Conservation (phyloP, 2,888 invertebrate species). For the Synanthedon vespiformis region DNA sequence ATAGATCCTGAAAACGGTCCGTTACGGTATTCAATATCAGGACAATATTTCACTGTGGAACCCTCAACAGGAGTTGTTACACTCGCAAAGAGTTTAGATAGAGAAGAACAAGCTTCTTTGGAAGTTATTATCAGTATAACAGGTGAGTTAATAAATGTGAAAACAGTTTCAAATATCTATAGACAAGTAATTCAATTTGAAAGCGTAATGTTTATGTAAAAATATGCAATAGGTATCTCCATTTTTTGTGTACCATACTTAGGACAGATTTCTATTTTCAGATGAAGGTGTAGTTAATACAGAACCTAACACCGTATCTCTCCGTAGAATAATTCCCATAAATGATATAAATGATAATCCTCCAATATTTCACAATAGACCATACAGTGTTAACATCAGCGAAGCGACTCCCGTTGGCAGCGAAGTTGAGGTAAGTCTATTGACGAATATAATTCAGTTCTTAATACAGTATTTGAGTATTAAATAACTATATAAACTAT, state of each 20-base stretch:
- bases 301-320: conserved; percentile 83
- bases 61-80: conserved; percentile 80
- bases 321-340: conserved; percentile 81
- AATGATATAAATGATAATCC: conserved; percentile 85
- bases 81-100: conserved; percentile 76
- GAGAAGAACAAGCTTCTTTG: conserved; percentile 76
- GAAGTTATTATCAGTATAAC: conserved; percentile 88
- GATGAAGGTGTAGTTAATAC: conserved; percentile 78
- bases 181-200: no score
- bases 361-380: conserved; percentile 79
- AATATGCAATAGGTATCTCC: no score
- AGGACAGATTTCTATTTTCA: conserved; percentile 21
- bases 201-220: not conserved
- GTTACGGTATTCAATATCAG: conserved; percentile 83
- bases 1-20: conserved; percentile 80
- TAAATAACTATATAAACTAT: no score
- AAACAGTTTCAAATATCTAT: no score
- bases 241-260: not conserved
- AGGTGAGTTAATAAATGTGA: conserved; percentile 44
- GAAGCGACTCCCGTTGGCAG: conserved; percentile 76
- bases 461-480: no score
- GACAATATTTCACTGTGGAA: conserved; percentile 85
- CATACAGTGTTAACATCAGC: conserved; percentile 78
- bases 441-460: not conserved
- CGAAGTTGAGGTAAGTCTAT: conserved; percentile 62